A percentile compares a stretch with the other conserved stretches of the same genome.
phyloP scores from a whole-genome alignment of 1,140 invertebrate genomes.

The Drosophila pallidifrons region DNA sequence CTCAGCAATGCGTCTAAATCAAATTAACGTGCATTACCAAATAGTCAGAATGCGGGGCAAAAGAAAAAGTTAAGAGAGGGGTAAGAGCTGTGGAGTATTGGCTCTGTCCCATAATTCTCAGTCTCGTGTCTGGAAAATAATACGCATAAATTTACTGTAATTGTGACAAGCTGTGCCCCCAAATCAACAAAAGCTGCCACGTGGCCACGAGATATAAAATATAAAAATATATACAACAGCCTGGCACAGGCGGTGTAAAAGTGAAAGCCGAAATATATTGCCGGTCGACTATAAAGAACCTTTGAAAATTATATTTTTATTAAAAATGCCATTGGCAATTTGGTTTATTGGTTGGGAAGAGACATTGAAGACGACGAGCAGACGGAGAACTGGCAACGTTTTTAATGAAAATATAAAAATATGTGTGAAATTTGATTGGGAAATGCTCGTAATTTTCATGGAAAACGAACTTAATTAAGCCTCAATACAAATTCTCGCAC shows the following conservation, averaged over 20 bases:
- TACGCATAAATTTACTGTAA: slow-evolving; percentile 67
- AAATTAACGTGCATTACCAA: slow-evolving; percentile 61
- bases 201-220: slow-evolving; percentile 2
- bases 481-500: neutral
- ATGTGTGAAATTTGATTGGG: slow-evolving; percentile 14
- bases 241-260: slow-evolving; percentile 6
- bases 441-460: neutral
- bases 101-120: slow-evolving; percentile 4
- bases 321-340: slow-evolving; percentile 32
- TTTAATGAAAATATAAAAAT: slow-evolving; percentile 17
- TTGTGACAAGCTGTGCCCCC: slow-evolving; percentile 55
- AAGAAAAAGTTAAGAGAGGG: neutral
- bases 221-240: slow-evolving; percentile 4
- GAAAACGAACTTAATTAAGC: slow-evolving; percentile 11
- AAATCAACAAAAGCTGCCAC: neutral
- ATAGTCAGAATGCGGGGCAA: slow-evolving; percentile 16
- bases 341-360: neutral
- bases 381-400: neutral
- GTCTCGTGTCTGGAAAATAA: slow-evolving; percentile 46
- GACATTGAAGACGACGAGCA: neutral
- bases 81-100: neutral
- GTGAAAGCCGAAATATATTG: slow-evolving; percentile 16
- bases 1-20: slow-evolving; percentile 73
- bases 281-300: neutral
- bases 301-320: slow-evolving; percentile 40